Percentiles rank a stretch among this genome's conserved stretches.
phyloP scores from a whole-genome alignment of 1,140 invertebrate species.

The Halotydeus destructor region DNA sequence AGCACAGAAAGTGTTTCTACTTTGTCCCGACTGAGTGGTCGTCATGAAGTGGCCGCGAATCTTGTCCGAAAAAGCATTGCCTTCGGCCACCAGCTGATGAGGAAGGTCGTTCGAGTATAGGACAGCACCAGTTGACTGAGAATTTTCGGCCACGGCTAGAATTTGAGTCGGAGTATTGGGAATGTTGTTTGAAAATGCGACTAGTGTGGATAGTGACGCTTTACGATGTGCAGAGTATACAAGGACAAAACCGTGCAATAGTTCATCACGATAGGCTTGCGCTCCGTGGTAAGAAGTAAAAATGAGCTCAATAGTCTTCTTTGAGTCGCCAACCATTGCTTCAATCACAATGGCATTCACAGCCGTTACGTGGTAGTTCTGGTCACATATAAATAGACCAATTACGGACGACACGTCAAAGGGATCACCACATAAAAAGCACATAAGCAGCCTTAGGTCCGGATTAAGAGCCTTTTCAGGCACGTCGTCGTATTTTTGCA shows the following conservation, averaged over 20 bases:
- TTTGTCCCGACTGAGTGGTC: constrained; percentile 45
- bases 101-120: constrained; percentile 73
- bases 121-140: constrained; percentile 39
- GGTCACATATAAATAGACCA: constrained; percentile 62
- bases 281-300: constrained; percentile 87
- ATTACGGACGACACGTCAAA: constrained; percentile 74
- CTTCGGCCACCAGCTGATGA: constrained; percentile 73
- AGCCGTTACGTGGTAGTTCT: constrained; percentile 54
- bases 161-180: constrained; percentile 85
- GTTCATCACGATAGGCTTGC: constrained; percentile 67
- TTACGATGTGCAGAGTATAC: constrained; percentile 86
- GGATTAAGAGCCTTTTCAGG: constrained; percentile 52
- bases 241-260: constrained; percentile 85
- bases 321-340: constrained; percentile 69
- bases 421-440: constrained; percentile 89
- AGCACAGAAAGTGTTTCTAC: constrained; percentile 43
- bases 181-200: constrained; percentile 82
- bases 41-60: constrained; percentile 82
- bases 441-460: constrained; percentile 65
- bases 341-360: constrained; percentile 71
- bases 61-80: constrained; percentile 71
- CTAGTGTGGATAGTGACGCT: constrained; percentile 75
- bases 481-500: constrained; percentile 39
- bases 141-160: constrained; percentile 70
- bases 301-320: constrained; percentile 62